These are phyloP conservation scores for Oscheius myriophilus DNA, from an alignment of 2,888 invertebrate species.

Conservation along the genomic window DNA sequence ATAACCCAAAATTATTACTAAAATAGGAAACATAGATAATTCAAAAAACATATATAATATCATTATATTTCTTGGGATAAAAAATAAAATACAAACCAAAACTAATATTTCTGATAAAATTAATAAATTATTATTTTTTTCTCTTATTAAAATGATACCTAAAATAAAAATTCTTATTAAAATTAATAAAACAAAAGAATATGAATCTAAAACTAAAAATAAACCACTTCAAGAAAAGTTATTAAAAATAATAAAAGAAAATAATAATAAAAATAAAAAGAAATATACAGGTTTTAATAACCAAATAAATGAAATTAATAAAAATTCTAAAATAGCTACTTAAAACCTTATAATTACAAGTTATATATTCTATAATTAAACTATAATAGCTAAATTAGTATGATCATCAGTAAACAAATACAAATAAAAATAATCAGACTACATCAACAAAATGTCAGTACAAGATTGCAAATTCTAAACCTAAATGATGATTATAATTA, in stretches of 20 bases:
- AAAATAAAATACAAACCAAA: conserved; percentile 55
- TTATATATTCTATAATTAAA: conserved; percentile 59
- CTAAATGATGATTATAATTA: conserved; percentile 76
- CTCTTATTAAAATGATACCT: conserved; percentile 50
- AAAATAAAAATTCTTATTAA: conserved; percentile 57
- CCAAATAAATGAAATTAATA: conserved; percentile 44
- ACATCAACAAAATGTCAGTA: conserved; percentile 76
- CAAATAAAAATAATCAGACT: conserved; percentile 66
- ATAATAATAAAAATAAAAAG: conserved; percentile 72
- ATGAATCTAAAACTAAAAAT: conserved; percentile 75
- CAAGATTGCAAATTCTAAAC: conserved; percentile 79
- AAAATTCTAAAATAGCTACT: conserved; percentile 50
- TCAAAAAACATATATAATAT: conserved; percentile 62
- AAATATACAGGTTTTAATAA: too few species aligned
- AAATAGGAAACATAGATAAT: conserved; percentile 57
- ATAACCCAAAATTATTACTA: too few species aligned
- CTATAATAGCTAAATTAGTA: conserved; percentile 56
- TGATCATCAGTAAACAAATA: conserved; percentile 67
- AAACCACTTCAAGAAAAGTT: conserved; percentile 77
- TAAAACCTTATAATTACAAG: conserved; percentile 57
- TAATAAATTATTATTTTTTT: conserved; percentile 50
- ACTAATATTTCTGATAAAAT: conserved; percentile 48
- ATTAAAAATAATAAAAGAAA: conserved; percentile 49
- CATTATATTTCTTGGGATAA: conserved; percentile 57
- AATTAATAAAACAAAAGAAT: conserved; percentile 51